Evolutionary conservation across 2,113 vertebrate genomes (phyloP), one percentile per base, ranked within the genome.

Genomic region (Taurulus bubalis): DNA sequence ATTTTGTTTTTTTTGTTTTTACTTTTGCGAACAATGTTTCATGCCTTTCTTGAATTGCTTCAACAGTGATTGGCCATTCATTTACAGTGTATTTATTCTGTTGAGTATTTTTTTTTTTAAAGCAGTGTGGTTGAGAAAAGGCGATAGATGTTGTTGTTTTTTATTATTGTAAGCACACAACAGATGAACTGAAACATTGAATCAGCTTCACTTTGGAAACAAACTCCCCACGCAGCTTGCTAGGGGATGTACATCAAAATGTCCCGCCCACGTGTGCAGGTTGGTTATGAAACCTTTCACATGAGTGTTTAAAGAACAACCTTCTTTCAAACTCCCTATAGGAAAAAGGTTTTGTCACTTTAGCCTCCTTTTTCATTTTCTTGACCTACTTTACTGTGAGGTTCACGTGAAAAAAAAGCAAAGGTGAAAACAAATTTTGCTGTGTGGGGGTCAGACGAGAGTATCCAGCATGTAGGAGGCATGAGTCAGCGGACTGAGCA

Each of bases 221-320:
- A 62, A 75, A 76, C 70, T 73, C 66, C 49, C 68, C 8, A 53
- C 64, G 51, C 26, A 67, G 45, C 56, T 64, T 78, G 22, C 59
- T 20, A 36, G 53, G 15, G 40, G 45, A 81, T 67, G 85, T 69
- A 82, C 86, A 62, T 77, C 77, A 85, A 75, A 71, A 84, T 66
- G 76, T 79, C 68, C 45, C 7, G 1, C 16, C 56, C 64, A 72
- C 7, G 1, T 62, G 59, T 71, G 32, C 62, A 64, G 24, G 45
- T 6, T 34, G 58, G 4, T 2, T 53, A 32, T 62, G 47, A 72
- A 66, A 81, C 77, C 77, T 75, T 79, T 75, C 45, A 67, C 16
- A 74, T 1, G 30, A 51, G 40, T 56, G 53, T 79, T 76, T 51
- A 75, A 71, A 71, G 79, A 72, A 71, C 16, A 77, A 51, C 60